Evolutionary conservation across 2,113 vertebrate genomes (phyloP), one percentile per base, ranked within the genome.

Genomic region (Ginglymostoma cirratum): DNA sequence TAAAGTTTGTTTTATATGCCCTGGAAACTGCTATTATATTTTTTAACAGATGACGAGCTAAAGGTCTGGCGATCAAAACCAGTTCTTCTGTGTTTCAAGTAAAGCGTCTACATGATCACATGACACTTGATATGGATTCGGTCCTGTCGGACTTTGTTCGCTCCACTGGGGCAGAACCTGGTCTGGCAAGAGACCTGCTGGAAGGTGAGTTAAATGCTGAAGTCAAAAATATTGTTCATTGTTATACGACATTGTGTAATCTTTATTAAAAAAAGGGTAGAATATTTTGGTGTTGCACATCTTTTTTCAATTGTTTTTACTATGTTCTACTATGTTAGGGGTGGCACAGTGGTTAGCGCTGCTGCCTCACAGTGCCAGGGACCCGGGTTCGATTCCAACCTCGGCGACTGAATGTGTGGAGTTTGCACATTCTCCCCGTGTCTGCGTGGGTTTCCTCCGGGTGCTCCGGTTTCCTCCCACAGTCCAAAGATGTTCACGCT

Each of bases 131-230:
- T 98, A 99, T 99, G 99, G 99, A 99, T 96, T 98, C 99, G 97
- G 99, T 99, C 98, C 99, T 99, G 98, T 99, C 99, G 98, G 99
- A 99, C 98, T 99, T 99, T 98, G 99, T 99, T 99, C 99, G 98
- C 98, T 99, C 99, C 98, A 99, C 99, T 0, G 99, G 99, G 98
- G 99, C 99, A 97, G 99, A 99, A 98, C 99, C 99, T 96, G 99
- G 99, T 99, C 99, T 99, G 99, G 99, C 99, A 97, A 98, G 99
- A 98, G 99, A 99, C 98, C 98, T 99, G 98, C 98, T 99, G 96
- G 99, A 99, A 99, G 99, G 99, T 99, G 98, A 98, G 98, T 89
- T 48, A 61, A 30, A 89, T 42, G 17, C 72, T 92, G 55, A n/a
- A 90, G 52, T 61, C 34, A 48, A 89, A 45, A 90, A n/a, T 90